Base-by-base conservation (phyloP, 2,888 invertebrate species). In the Pilophorus perplexus region DNA sequence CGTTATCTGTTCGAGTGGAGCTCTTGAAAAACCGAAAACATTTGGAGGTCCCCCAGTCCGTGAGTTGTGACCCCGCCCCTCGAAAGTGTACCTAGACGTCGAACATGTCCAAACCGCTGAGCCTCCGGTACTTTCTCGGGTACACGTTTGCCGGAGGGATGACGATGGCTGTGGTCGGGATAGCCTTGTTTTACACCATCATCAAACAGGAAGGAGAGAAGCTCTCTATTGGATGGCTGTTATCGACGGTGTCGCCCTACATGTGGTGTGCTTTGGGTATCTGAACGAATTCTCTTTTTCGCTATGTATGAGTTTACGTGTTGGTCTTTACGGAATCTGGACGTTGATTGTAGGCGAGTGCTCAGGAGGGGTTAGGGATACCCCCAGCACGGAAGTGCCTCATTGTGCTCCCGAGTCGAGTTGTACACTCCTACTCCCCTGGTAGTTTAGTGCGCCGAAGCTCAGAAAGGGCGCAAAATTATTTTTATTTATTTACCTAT, bases 231-330 rank as follows among this genome's bases (percentile, higher is more conserved):
- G 93, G 87, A 80, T 95, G 95, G 90, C 93, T 96, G 80, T 80
- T 98, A 73, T 84, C 85, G 74, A 84, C 87, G 70, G 89, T 92
- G 8, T 23, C 64, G 25, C 98, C 99, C 0, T 93, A 93, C 78
- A 91, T 99, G 91, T 99, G 98, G 98, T 92, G 90, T 42, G 85
- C 89, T 66, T 79, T 95, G 73, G 99, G 99, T n/a, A n/a, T n/a
- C n/a, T n/a, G n/a, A n/a, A n/a, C n/a, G n/a, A n/a, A n/a, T n/a
- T n/a, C n/a, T n/a, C n/a, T n/a, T n/a, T n/a, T n/a, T n/a, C n/a
- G n/a, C n/a, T n/a, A n/a, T n/a, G n/a, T n/a, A n/a, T n/a, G n/a
- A n/a, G n/a, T n/a, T n/a, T n/a, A n/a, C n/a, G n/a, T n/a, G n/a
- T n/a, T n/a, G n/a, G n/a, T n/a, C n/a, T n/a, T n/a, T n/a, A n/a